Evolutionary conservation across 2,113 vertebrate species (phyloP), one percentile per base, ranked within the genome.

Genomic region (Odobenus rosmarus): DNA sequence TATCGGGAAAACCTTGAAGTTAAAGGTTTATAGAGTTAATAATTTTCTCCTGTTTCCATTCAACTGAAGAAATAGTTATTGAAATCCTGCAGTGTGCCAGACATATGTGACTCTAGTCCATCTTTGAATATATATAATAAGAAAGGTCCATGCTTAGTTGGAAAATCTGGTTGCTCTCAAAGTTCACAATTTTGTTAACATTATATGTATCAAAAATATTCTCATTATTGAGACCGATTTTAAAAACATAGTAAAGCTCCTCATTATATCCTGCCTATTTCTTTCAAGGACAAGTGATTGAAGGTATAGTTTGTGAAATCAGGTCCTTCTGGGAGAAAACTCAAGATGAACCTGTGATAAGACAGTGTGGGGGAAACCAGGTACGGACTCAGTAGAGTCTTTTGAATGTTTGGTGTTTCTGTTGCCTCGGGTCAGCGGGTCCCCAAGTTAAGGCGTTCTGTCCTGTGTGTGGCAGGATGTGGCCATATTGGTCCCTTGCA

Each of bases 401-500:
- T 36, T 14, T 9, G 33, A 36, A 14, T 5, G 28, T 31, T 7
- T 21, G 18, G 4, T 14, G 8, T 13, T 42, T 18, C 82, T 23
- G 13, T 4, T 4, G 7, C 28, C 26, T 24, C 16, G 72, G 9
- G 1, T n/a, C 77, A 4, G 2, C 0, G 42, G 46, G 19, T 46
- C 53, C 76, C 53, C 1, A 33, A 0, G 31, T 16, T 18, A 14
- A 5, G 31, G 13, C 51, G 0, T 19, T 81, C 39, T 23, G 79
- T 9, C 28, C n/a, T 1, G 1, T 0, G 0, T 4, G 19, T 3
- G 21, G 23, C 39, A 31, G 14, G 31, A 42, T 4, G 0, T 7
- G 7, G n/a, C 46, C 46, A 16, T 4, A 51, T 2, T 0, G 84
- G 15, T 57, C 23, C 0, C 33, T 85, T 77, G 28, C 18, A 12